Percentiles rank a stretch among this genome's conserved stretches.
phyloP scores from a whole-genome alignment of 1,140 invertebrate genomes.

The Drepana arcuata region DNA sequence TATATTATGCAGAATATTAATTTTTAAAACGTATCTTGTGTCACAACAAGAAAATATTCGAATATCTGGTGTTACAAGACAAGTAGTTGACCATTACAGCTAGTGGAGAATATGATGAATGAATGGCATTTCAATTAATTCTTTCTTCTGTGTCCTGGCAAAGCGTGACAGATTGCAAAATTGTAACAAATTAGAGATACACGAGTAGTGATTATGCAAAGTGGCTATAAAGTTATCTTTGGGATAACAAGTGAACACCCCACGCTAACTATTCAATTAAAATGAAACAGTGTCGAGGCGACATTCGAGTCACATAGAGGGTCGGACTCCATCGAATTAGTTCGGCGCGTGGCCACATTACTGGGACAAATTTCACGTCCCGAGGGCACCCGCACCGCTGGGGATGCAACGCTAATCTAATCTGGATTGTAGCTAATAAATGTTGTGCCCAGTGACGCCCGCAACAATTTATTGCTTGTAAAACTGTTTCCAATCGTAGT shows the following conservation, averaged over 20 bases:
- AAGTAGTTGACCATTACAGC: too few relatives aligned
- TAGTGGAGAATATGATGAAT: too few relatives aligned
- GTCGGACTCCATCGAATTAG: constrained; percentile 63
- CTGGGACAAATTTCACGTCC: constrained; percentile 62
- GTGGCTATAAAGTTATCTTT: constrained; percentile 62
- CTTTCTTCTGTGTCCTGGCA: too few relatives aligned
- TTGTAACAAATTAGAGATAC: constrained; percentile 55
- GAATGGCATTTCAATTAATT: too few relatives aligned
- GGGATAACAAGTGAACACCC: constrained; percentile 55
- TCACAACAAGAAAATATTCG: too few relatives aligned
- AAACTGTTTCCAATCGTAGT: constrained; percentile 68
- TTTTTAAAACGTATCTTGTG: too few relatives aligned
- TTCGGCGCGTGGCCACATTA: constrained; percentile 68
- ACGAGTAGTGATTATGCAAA: constrained; percentile 63
- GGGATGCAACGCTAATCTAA: constrained; percentile 68
- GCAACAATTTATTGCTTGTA: constrained; percentile 67
- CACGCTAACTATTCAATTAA: constrained; percentile 66
- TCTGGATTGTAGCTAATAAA: constrained; percentile 69
- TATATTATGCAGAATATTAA: too few relatives aligned
- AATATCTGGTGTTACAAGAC: too few relatives aligned
- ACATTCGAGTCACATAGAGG: constrained; percentile 64
- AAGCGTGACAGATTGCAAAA: constrained; percentile 61
- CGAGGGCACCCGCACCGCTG: constrained; percentile 22
- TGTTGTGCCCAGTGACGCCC: constrained; percentile 53
- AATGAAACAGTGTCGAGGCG: constrained; percentile 57